Conservation (phyloP, 2,888 invertebrate genomes). For the Aporophyla nigra region DNA sequence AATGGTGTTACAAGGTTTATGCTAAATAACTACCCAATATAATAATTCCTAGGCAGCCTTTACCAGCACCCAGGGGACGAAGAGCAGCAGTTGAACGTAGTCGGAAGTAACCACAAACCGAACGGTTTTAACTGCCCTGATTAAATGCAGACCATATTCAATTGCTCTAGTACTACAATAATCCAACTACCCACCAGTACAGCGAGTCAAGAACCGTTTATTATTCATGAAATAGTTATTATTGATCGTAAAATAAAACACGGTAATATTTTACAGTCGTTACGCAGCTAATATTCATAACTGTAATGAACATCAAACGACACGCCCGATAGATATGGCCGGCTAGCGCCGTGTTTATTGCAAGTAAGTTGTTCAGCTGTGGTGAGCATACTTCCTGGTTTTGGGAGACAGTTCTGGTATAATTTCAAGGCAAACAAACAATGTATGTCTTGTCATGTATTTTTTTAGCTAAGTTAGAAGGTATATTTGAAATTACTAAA, state of each 20-base stretch:
- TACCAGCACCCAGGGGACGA: neutral
- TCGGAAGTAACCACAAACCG: neutral
- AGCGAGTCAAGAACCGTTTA: constrained; percentile 33
- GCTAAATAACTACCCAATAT: neutral
- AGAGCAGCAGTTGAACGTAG: neutral
- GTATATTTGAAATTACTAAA: neutral
- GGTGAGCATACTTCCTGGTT: constrained; percentile 1
- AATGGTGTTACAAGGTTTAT: neutral
- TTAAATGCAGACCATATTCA: constrained; percentile 26
- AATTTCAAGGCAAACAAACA: neutral
- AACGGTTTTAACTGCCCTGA: constrained; percentile 16
- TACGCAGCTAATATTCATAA: constrained; percentile 58
- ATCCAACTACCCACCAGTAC: constrained; percentile 27
- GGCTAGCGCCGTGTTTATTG: constrained; percentile 60
- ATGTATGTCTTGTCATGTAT: neutral
- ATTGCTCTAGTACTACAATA: constrained; percentile 11
- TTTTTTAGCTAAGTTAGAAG: too few relatives aligned
- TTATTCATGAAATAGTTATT: constrained; percentile 55
- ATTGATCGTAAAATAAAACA: constrained; percentile 62
- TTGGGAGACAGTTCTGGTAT: constrained; percentile 14
- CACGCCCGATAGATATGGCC: constrained; percentile 62
- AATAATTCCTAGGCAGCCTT: neutral
- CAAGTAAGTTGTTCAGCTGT: constrained; percentile 43
- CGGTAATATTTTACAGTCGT: constrained; percentile 55
- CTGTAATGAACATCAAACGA: constrained; percentile 62